phyloP scores from a whole-genome alignment of 2,797 vertebrate species.

The Phoxinus dragarum region DNA sequence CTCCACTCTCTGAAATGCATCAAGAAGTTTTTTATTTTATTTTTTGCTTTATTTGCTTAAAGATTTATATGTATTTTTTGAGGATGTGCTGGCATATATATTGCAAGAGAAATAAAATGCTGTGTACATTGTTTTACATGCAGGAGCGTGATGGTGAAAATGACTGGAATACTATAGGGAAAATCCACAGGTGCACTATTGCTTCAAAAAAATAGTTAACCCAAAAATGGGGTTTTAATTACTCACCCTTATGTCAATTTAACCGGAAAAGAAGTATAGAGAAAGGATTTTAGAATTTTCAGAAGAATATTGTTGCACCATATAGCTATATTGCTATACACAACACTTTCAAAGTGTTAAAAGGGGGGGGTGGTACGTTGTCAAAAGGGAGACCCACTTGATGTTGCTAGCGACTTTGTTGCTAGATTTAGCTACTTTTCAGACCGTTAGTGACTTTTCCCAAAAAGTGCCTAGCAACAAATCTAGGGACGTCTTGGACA shows the following conservation, averaged over 20 bases:
- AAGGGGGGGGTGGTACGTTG: too few relatives aligned
- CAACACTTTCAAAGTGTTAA: too few relatives aligned
- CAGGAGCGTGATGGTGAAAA: background rate
- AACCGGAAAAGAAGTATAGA: too few relatives aligned
- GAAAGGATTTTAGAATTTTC: too few relatives aligned
- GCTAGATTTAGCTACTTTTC: too few relatives aligned
- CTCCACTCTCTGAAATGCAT: background rate
- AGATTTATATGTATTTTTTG: background rate
- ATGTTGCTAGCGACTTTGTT: too few relatives aligned
- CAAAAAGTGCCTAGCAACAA: too few relatives aligned
- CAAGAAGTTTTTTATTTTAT: background rate
- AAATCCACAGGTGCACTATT: background rate
- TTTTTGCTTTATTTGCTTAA: conserved; percentile 7
- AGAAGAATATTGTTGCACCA: too few relatives aligned
- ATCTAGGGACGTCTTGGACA: background rate
- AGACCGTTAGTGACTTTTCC: too few relatives aligned
- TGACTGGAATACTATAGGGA: background rate
- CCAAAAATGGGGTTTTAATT: background rate
- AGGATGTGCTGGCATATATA: conserved; percentile 11
- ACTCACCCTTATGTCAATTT: too few relatives aligned
- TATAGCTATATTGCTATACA: too few relatives aligned
- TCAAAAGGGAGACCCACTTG: too few relatives aligned
- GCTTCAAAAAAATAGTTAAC: background rate
- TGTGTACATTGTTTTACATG: conserved; percentile 25
- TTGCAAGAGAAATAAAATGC: background rate